These are phyloP conservation scores for Pseudochaenichthys georgianus DNA, from an alignment of 2,797 vertebrate species.

Conservation along the genomic window DNA sequence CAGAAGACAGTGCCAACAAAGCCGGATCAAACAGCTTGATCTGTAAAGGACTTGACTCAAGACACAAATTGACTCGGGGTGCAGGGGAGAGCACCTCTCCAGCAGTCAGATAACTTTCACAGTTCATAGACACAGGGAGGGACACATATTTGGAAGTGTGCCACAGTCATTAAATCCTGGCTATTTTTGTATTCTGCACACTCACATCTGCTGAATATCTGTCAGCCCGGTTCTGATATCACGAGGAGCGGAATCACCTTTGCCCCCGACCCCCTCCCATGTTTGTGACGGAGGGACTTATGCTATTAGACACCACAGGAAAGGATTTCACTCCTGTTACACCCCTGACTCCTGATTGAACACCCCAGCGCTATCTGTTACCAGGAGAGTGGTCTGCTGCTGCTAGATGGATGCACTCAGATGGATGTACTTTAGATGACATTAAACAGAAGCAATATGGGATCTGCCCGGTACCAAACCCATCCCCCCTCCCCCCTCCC, in stretches of 20 bases:
- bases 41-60: constrained; percentile 72
- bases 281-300: constrained; percentile 58
- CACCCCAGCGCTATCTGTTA: constrained; percentile 63
- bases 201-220: constrained; percentile 57
- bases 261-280: constrained; percentile 54
- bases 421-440: constrained; percentile 77
- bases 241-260: constrained; percentile 67
- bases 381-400: constrained; percentile 60
- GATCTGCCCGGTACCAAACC: constrained; percentile 35
- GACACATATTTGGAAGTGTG: constrained; percentile 63
- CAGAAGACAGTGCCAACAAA: constrained; percentile 57
- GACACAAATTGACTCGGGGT: constrained; percentile 71
- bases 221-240: constrained; percentile 68
- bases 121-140: constrained; percentile 64
- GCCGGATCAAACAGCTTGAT: constrained; percentile 77
- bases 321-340: constrained; percentile 69
- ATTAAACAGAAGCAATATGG: constrained; percentile 74
- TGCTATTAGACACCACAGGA: constrained; percentile 72
- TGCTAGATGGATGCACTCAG: constrained; percentile 60
- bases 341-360: constrained; percentile 74
- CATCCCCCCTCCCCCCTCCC: neutral
- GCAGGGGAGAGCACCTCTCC: constrained; percentile 48
- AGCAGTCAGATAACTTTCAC: constrained; percentile 72
- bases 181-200: constrained; percentile 64
- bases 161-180: constrained; percentile 72